Percentiles rank a stretch among this genome's conserved stretches.
Conservation (phyloP, 1,140 invertebrate genomes). For the Drosophila seguyi region DNA sequence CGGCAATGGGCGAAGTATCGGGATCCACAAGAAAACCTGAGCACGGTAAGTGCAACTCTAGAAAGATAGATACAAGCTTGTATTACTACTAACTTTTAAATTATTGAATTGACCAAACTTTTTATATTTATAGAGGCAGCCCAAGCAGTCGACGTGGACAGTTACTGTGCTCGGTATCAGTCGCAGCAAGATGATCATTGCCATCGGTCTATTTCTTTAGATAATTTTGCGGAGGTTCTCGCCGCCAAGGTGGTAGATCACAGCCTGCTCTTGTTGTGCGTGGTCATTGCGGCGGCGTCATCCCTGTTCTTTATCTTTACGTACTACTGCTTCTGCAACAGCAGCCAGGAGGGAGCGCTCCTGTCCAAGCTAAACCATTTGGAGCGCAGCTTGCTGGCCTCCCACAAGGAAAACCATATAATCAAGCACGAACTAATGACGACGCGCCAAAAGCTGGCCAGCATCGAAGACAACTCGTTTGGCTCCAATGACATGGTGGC, state of each 20-base stretch:
- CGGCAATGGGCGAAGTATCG: conserved; percentile 8
- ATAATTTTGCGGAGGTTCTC: conserved; percentile 66
- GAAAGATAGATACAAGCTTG: neutral
- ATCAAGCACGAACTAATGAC: conserved; percentile 88
- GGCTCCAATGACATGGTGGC: conserved; percentile 90
- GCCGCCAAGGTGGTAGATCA: conserved; percentile 68
- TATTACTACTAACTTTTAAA: neutral
- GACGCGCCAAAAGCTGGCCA: conserved; percentile 87
- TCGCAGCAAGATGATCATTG: conserved; percentile 17
- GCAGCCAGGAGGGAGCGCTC: conserved; percentile 87
- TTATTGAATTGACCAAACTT: neutral
- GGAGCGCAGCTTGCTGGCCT: conserved; percentile 85
- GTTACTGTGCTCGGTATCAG: conserved; percentile 48
- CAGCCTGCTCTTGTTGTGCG: conserved; percentile 85
- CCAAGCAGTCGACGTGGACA: conserved; percentile 15
- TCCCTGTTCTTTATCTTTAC: conserved; percentile 90
- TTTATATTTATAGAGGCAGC: conserved; percentile 9
- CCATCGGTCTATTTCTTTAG: conserved; percentile 56
- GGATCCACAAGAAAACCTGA: neutral
- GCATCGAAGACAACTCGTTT: conserved; percentile 89
- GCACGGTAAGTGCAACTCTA: conserved; percentile 6
- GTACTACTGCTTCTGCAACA: conserved; percentile 91
- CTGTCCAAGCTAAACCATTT: conserved; percentile 88
- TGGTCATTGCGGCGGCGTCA: conserved; percentile 88
- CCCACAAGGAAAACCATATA: conserved; percentile 88